Base-by-base conservation (phyloP, 2,888 invertebrate species). In the Polydrusus tereticollis region DNA sequence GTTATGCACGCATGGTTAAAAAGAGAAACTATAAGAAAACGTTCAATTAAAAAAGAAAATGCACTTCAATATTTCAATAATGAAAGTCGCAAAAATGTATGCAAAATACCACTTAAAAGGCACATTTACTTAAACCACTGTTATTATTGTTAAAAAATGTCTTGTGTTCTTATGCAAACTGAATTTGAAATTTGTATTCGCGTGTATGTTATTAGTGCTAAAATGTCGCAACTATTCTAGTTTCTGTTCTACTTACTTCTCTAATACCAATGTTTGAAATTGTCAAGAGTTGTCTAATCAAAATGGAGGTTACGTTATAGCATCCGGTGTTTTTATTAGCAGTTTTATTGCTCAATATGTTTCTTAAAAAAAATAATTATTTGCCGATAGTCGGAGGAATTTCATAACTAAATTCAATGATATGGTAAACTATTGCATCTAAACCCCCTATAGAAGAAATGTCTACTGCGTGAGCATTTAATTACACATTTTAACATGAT, bases 231-330 rank as follows among this genome's bases (percentile, higher is more conserved):
- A 72, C 23, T 12, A 36, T 12, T 26, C 45, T 20, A 18, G 26
- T 63, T 72, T 72, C 68, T 72, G 72, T 68, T 68, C 72, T 72
- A 68, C 63, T 72, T 72, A 62, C 58, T 68, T 38, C 38, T 43
- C 47, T 72, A 72, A 72, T 67, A 58, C 21, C 41, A 41, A 23
- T 16, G 36, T 21, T 23, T 33, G 26, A 66, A 67, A 62, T 67
- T 66, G 67, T 65, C 63, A 62, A 63, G 26, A 47, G 14, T 47
- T 21, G 47, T 52, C 62, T 62, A 68, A 68, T 68, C 62, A 68
- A 36, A 14, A 4, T 5, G 41, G 18, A 66, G 29, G 50, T 59
- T 43, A 36, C 45, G 47, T 14, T 59, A n/a, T n/a, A 50, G 38
- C 21, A 59, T 58, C 67, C 67, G 45, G 29, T 23, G 23, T 18